phyloP scores from a whole-genome alignment of 2,797 vertebrate genomes.

The Anableps anableps region DNA sequence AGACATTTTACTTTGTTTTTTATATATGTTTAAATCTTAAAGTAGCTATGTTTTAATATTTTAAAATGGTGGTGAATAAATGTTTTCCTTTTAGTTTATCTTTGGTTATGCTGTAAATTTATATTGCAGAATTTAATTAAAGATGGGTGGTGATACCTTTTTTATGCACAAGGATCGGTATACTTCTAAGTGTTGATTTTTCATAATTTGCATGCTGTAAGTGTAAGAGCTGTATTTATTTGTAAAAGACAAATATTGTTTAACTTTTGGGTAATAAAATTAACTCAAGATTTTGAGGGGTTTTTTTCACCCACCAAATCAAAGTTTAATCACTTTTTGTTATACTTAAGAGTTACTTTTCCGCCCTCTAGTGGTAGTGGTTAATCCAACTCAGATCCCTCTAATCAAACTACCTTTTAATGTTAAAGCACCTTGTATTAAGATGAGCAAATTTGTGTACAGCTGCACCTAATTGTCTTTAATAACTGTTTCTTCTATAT shows the following conservation, averaged over 20 bases:
- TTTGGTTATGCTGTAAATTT: slow-evolving; percentile 10
- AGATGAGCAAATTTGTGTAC: neutral
- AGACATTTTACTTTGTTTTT: neutral
- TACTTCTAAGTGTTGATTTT: neutral
- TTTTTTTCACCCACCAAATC: neutral
- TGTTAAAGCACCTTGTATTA: neutral
- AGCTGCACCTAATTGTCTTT: neutral
- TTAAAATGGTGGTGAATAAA: slow-evolving; percentile 43
- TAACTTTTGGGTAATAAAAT: slow-evolving; percentile 41
- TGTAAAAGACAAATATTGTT: slow-evolving; percentile 14
- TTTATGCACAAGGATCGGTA: neutral
- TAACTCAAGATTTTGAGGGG: neutral
- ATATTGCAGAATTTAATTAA: neutral
- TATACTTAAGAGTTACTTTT: slow-evolving; percentile 19
- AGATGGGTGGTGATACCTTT: neutral
- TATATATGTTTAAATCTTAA: slow-evolving; percentile 28
- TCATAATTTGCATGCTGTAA: slow-evolving; percentile 17
- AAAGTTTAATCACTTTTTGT: neutral
- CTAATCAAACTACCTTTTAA: neutral
- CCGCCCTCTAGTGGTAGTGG: slow-evolving; percentile 61
- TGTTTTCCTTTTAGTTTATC: slow-evolving; percentile 29
- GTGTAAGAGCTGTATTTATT: slow-evolving; percentile 41
- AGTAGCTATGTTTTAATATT: slow-evolving; percentile 28
- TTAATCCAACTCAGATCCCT: neutral
- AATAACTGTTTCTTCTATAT: neutral